These are phyloP conservation scores for Lagria hirta DNA, from an alignment of 2,888 invertebrate species.

Conservation along the genomic window DNA sequence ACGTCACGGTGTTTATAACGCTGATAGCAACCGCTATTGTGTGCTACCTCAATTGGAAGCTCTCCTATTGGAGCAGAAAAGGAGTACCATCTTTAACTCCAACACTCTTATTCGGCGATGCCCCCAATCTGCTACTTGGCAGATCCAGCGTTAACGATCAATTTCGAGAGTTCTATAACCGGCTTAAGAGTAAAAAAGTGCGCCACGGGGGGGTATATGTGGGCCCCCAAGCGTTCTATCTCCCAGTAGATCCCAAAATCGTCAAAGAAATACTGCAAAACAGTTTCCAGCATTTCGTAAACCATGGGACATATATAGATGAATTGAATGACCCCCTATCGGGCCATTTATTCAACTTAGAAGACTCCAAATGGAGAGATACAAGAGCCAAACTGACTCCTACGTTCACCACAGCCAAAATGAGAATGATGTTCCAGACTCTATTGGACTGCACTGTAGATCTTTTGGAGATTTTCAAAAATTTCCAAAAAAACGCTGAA, in stretches of 20 bases:
- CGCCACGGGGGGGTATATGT: slow-evolving; percentile 40
- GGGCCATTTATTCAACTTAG: slow-evolving; percentile 51
- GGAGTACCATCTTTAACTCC: slow-evolving; percentile 33
- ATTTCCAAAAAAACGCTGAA: neutral
- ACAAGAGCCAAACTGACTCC: slow-evolving; percentile 54
- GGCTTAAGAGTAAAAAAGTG: no score
- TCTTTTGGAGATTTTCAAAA: slow-evolving; percentile 6
- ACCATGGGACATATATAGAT: slow-evolving; percentile 34
- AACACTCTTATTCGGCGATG: slow-evolving; percentile 37
- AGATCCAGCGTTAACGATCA: slow-evolving; percentile 32
- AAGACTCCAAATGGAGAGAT: slow-evolving; percentile 49
- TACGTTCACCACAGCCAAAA: slow-evolving; percentile 65
- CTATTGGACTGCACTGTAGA: slow-evolving; percentile 51
- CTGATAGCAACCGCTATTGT: no score
- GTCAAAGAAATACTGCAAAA: slow-evolving; percentile 57
- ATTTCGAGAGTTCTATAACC: no score
- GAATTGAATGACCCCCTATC: slow-evolving; percentile 49
- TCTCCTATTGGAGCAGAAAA: slow-evolving; percentile 33
- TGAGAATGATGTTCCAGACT: slow-evolving; percentile 63
- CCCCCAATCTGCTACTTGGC: slow-evolving; percentile 25
- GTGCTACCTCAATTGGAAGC: slow-evolving; percentile 11
- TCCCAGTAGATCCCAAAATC: slow-evolving; percentile 40
- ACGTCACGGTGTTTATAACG: no score
- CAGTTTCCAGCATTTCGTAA: slow-evolving; percentile 54
- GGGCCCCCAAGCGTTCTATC: slow-evolving; percentile 50